phyloP scores from a whole-genome alignment of 2,888 invertebrate species.

The Isotomurus palustris region DNA sequence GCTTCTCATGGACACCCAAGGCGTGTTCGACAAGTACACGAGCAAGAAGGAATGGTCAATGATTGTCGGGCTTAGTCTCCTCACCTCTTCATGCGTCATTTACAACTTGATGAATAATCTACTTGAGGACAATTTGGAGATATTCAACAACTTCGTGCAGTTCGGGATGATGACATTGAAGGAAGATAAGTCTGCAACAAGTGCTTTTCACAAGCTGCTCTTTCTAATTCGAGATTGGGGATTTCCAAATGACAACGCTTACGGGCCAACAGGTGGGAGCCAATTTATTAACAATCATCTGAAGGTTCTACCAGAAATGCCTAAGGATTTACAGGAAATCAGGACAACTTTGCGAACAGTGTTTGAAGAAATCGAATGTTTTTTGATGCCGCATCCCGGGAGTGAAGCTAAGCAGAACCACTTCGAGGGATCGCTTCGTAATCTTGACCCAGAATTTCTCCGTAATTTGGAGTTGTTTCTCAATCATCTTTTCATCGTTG shows the following conservation, averaged over 20 bases:
- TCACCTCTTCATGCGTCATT: slow-evolving; percentile 24
- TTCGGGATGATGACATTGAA: slow-evolving; percentile 21
- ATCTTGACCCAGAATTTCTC: neutral
- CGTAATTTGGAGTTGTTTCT: neutral
- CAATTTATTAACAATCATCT: neutral
- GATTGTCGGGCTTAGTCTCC: slow-evolving; percentile 25
- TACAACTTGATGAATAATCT: slow-evolving; percentile 25
- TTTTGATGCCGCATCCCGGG: neutral
- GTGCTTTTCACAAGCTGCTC: slow-evolving; percentile 75
- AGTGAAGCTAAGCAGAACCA: neutral
- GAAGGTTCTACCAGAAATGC: neutral
- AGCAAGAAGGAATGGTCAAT: slow-evolving; percentile 19
- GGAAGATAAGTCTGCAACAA: slow-evolving; percentile 51
- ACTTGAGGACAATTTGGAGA: slow-evolving; percentile 20
- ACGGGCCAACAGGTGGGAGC: neutral
- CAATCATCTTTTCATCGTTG: neutral
- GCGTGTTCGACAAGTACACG: slow-evolving; percentile 24
- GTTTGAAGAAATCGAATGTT: neutral
- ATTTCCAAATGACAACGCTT: neutral
- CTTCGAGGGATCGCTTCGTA: neutral
- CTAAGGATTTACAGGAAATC: neutral
- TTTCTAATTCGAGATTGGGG: slow-evolving; percentile 92
- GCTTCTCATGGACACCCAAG: slow-evolving; percentile 32
- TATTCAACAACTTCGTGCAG: slow-evolving; percentile 17
- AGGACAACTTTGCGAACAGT: neutral